A percentile compares a stretch with the other conserved stretches of the same genome.
Evolutionary conservation across 2,113 vertebrate species (phyloP).

Genomic region (Gallinago paraguaiae): DNA sequence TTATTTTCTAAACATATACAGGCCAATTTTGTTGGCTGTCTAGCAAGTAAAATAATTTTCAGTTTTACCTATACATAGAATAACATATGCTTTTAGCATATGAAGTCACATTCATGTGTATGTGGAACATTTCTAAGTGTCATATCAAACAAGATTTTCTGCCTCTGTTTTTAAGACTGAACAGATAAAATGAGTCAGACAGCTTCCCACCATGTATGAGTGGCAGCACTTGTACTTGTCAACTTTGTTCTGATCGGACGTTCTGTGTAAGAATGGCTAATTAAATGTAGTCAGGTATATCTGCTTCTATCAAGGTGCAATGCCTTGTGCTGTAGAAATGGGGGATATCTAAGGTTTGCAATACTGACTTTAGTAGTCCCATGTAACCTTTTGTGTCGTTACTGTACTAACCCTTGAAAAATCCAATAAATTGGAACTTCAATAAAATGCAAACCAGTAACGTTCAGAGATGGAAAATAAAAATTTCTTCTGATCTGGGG

Average conservation of each 20-base stretch:
- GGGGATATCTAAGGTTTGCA: background rate
- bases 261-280: background rate
- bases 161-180: background rate
- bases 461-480: background rate
- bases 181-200: background rate
- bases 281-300: background rate
- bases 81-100: background rate
- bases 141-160: background rate
- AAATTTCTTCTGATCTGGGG: background rate
- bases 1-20: background rate
- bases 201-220: background rate
- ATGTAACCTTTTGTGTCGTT: background rate
- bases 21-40: background rate
- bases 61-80: background rate
- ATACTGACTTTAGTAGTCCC: background rate
- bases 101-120: background rate
- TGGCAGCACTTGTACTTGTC: background rate
- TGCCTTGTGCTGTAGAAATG: background rate
- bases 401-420: background rate
- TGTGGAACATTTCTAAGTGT: background rate
- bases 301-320: background rate
- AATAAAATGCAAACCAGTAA: background rate
- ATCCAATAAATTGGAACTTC: background rate
- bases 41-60: background rate
- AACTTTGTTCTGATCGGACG: background rate